A percentile compares a stretch with the other conserved stretches of the same genome.
These are phyloP conservation scores for Cossypha caffra DNA, from an alignment of 2,797 vertebrate genomes.

Conservation along the genomic window DNA sequence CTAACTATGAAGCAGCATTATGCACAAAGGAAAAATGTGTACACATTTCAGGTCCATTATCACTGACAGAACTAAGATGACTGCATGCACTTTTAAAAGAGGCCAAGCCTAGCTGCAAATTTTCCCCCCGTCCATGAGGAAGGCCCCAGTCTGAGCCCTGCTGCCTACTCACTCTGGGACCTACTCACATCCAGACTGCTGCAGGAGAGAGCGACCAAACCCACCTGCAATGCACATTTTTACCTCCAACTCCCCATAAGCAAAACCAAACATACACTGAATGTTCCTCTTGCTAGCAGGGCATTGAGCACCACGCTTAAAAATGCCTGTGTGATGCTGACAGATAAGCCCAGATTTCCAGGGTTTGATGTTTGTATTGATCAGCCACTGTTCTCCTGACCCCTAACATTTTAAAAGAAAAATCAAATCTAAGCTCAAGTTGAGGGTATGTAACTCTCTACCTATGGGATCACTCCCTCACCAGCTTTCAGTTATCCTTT, in stretches of 20 bases:
- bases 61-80: constrained; percentile 9
- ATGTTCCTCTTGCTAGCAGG: neutral
- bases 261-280: neutral
- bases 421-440: neutral
- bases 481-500: neutral
- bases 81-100: neutral
- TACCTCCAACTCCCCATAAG: neutral
- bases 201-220: accelerated
- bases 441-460: neutral
- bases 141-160: neutral
- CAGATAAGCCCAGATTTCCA: neutral
- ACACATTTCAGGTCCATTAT: neutral
- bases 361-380: neutral
- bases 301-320: neutral
- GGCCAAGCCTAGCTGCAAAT: neutral
- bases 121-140: neutral
- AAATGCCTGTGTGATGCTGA: neutral
- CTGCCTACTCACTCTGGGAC: neutral
- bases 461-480: neutral
- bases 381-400: neutral
- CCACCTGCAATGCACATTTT: neutral
- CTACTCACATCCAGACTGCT: neutral
- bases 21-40: constrained; percentile 17
- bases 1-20: constrained; percentile 51
- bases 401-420: neutral